Evolutionary conservation across 2,113 vertebrate genomes (phyloP).

Genomic region (Salvelinus namaycush): DNA sequence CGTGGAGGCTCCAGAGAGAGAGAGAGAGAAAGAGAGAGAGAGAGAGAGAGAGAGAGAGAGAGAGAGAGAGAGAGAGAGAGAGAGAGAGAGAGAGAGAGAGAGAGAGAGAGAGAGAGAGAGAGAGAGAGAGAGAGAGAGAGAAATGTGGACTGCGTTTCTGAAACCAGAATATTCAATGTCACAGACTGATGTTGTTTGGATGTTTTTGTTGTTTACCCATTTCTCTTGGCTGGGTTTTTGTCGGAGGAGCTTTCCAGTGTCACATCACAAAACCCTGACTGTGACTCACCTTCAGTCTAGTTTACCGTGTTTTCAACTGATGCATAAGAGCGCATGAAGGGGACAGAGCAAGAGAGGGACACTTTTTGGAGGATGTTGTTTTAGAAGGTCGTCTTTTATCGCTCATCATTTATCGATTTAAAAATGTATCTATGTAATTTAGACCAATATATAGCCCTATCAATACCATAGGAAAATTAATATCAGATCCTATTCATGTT

Average conservation of each 20-base stretch:
- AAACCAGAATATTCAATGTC: not conserved
- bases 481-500: too few relatives aligned
- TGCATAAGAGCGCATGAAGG: constrained; percentile 1
- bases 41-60: not conserved
- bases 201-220: constrained; percentile 37
- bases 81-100: not conserved
- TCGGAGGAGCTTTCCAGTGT: constrained; percentile 29
- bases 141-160: not conserved
- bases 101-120: not conserved
- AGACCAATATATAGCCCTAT: too few relatives aligned
- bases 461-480: too few relatives aligned
- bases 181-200: constrained; percentile 39
- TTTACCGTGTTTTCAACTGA: constrained; percentile 18
- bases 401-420: not conserved
- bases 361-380: not conserved
- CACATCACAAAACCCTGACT: constrained; percentile 35
- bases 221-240: constrained; percentile 44
- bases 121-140: not conserved
- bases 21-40: not conserved
- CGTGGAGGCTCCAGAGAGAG: not conserved
- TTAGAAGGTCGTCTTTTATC: not conserved
- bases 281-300: constrained; percentile 50
- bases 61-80: not conserved
- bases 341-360: not conserved
- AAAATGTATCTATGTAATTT: too few relatives aligned